These are phyloP conservation scores for Siphamia tubifer DNA, from an alignment of 2,113 vertebrate species.

Conservation along the genomic window DNA sequence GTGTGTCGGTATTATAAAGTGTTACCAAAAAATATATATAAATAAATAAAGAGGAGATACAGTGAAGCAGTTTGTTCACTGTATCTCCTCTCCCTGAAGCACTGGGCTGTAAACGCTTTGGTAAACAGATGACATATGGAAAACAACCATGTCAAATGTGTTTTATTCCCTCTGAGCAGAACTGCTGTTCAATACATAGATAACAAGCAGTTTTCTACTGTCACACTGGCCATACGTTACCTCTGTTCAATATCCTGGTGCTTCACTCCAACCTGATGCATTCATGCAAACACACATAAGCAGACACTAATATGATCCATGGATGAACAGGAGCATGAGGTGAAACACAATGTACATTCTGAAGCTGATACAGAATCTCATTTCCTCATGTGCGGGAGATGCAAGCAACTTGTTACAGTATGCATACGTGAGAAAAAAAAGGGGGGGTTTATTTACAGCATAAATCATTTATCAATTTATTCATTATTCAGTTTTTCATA, in stretches of 20 bases:
- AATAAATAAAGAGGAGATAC: neutral
- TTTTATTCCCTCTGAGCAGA: neutral
- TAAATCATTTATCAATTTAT: neutral
- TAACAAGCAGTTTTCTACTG: neutral
- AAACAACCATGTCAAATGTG: neutral
- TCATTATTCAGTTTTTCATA: neutral
- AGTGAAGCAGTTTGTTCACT: neutral
- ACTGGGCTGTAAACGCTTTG: neutral
- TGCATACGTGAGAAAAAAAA: neutral
- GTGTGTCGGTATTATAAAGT: no score
- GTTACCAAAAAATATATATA: no score
- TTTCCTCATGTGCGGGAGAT: neutral
- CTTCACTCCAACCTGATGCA: neutral
- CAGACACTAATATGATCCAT: neutral
- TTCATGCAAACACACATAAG: neutral
- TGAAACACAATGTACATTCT: neutral
- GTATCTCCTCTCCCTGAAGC: neutral
- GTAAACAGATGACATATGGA: neutral
- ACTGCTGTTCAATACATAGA: slow-evolving; percentile 19
- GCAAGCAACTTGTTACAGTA: neutral
- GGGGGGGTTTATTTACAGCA: neutral
- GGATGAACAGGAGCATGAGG: neutral
- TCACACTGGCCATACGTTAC: neutral
- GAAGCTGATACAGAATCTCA: neutral
- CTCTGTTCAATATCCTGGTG: slow-evolving; percentile 5